Percentiles rank a stretch among this genome's conserved stretches.
Evolutionary conservation across 2,113 vertebrate species (phyloP).

Genomic region (Cryptomyrus ogoouensis): DNA sequence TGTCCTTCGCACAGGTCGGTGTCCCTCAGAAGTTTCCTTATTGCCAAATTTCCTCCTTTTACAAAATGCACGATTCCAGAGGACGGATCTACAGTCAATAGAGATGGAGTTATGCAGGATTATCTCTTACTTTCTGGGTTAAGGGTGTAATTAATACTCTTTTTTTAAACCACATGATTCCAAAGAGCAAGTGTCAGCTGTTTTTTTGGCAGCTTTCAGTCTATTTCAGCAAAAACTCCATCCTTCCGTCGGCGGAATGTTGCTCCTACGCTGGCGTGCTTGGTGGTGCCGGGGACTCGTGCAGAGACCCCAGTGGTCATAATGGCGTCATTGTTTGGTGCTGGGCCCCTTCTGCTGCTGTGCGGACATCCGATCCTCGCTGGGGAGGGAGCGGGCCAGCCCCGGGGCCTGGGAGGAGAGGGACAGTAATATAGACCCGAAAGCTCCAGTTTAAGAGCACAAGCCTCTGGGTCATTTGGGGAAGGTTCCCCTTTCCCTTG

Average conservation of each 20-base stretch:
- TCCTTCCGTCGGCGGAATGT: background rate
- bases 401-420: conserved; percentile 8
- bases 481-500: conserved; percentile 8
- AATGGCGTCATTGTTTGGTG: conserved; percentile 9
- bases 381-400: background rate
- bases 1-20: background rate
- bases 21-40: background rate
- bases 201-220: background rate
- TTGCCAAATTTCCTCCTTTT: background rate
- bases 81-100: background rate
- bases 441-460: background rate
- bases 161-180: background rate
- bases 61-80: background rate
- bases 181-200: background rate
- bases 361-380: conserved; percentile 4
- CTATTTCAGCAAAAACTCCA: background rate
- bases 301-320: background rate
- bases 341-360: background rate
- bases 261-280: background rate
- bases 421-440: background rate
- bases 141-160: background rate
- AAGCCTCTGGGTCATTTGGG: conserved; percentile 7
- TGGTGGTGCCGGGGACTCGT: background rate
- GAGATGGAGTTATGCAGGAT: background rate
- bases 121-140: background rate